phyloP scores from a whole-genome alignment of 2,797 vertebrate species.

The Dermochelys coriacea region DNA sequence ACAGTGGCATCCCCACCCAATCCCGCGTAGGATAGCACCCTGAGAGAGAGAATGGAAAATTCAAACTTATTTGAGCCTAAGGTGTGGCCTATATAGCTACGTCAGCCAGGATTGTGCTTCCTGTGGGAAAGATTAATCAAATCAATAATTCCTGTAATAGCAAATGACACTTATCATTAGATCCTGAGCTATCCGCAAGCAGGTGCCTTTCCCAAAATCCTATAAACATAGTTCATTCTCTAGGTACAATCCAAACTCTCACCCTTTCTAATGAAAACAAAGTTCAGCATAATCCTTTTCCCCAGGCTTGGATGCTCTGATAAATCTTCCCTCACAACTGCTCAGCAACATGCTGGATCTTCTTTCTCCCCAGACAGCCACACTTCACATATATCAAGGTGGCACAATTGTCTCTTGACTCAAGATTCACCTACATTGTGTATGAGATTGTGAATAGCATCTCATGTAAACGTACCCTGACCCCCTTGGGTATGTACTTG shows the following conservation, averaged over 20 bases:
- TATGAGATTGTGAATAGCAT: neutral
- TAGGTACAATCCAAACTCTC: neutral
- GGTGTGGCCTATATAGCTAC: neutral
- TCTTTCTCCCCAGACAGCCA: neutral
- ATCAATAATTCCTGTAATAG: fast-evolving
- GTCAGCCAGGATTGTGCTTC: neutral
- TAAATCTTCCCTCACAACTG: neutral
- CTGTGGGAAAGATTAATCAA: neutral
- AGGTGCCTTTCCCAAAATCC: neutral
- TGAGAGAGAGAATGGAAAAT: neutral
- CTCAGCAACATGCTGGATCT: neutral
- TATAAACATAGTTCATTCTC: neutral
- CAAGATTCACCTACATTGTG: neutral
- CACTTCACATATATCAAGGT: neutral
- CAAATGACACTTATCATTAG: neutral
- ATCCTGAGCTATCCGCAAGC: neutral
- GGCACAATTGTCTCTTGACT: neutral
- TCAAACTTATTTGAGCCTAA: neutral
- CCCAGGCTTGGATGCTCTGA: neutral
- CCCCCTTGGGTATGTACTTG: neutral
- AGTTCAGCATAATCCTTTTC: neutral
- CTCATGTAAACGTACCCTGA: neutral
- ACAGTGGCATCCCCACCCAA: neutral
- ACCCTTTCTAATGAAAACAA: neutral
- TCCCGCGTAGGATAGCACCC: neutral